Evolutionary conservation across 2,888 invertebrate genomes (phyloP).

Genomic region (Tiliacea aurago): DNA sequence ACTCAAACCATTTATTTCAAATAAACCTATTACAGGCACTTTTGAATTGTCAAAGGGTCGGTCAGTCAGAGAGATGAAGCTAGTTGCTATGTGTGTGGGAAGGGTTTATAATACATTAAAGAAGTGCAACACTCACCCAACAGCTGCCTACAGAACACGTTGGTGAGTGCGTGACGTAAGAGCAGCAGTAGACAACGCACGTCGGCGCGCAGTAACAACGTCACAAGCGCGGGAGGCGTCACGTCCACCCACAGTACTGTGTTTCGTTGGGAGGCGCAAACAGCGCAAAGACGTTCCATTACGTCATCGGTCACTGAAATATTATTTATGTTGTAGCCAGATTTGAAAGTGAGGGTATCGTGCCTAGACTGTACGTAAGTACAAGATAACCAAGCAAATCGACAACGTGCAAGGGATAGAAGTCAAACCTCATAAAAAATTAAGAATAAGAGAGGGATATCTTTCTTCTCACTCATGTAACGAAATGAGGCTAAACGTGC

Average conservation of each 20-base stretch:
- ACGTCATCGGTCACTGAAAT: conserved; percentile 82
- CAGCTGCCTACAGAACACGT: conserved; percentile 81
- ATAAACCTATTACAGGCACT: too few relatives aligned
- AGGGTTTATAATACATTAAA: too few relatives aligned
- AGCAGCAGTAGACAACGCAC: conserved; percentile 81
- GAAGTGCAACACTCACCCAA: conserved; percentile 72
- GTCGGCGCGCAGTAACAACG: conserved; percentile 80
- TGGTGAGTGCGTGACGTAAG: conserved; percentile 75
- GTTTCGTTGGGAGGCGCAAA: conserved; percentile 75
- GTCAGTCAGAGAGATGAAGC: too few relatives aligned
- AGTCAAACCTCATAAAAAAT: too few relatives aligned
- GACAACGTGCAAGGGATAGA: too few relatives aligned
- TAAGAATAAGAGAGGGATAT: too few relatives aligned
- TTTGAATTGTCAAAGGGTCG: too few relatives aligned
- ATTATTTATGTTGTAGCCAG: background rate
- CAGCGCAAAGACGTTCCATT: conserved; percentile 74
- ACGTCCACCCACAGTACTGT: conserved; percentile 79
- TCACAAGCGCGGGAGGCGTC: conserved; percentile 76
- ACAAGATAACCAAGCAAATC: background rate
- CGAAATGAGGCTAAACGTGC: too few relatives aligned
- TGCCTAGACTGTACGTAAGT: background rate
- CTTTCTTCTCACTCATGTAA: too few relatives aligned
- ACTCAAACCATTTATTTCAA: too few relatives aligned
- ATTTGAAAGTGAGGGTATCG: background rate
- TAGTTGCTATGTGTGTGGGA: too few relatives aligned